Conservation (phyloP, 2,113 vertebrate genomes). For the Enhydra lutris region DNA sequence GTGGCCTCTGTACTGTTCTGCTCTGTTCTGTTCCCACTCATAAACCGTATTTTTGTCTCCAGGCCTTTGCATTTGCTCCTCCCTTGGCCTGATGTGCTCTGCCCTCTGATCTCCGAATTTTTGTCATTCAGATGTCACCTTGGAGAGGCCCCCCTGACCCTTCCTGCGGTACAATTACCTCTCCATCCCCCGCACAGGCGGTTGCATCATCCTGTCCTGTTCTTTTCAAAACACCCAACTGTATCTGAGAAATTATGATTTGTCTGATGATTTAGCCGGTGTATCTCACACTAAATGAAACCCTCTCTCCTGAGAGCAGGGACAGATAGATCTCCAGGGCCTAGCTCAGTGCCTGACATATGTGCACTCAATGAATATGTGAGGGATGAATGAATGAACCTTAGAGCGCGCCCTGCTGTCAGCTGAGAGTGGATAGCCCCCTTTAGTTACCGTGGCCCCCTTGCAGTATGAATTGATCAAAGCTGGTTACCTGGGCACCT, state of each 20-base stretch:
- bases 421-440: no score
- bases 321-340: background rate
- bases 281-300: background rate
- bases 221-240: background rate
- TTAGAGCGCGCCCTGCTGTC: fast-evolving
- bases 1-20: background rate
- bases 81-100: background rate
- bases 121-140: background rate
- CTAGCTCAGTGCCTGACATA: background rate
- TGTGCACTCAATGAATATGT: fast-evolving
- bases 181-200: no score
- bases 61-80: background rate
- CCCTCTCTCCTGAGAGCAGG: background rate
- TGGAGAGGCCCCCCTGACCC: background rate
- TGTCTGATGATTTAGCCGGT: background rate
- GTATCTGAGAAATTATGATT: background rate
- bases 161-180: background rate
- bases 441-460: no score
- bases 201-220: background rate
- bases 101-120: background rate
- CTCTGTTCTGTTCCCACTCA: background rate
- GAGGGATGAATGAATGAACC: background rate
- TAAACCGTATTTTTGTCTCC: background rate
- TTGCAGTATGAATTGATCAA: background rate
- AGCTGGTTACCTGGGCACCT: background rate